Conservation (phyloP, 2,113 vertebrate species). For the Speoplatyrhinus poulsoni region DNA sequence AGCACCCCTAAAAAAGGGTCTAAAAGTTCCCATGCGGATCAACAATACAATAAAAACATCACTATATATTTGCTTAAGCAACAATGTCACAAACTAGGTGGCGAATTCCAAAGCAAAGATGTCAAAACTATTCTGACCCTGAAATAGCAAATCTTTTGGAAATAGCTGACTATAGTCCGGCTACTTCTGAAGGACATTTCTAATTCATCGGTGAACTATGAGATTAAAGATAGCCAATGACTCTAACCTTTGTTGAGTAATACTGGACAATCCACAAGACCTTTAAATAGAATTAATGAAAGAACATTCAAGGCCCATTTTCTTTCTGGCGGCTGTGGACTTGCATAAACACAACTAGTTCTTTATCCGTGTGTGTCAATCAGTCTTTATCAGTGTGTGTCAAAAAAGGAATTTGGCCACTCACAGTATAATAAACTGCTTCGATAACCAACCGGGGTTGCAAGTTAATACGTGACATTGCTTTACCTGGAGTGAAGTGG, state of each 20-base stretch:
- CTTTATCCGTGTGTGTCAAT: not conserved
- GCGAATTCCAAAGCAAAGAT: constrained; percentile 3
- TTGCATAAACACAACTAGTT: not conserved
- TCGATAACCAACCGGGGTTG: not conserved
- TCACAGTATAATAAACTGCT: not conserved
- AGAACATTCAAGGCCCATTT: constrained; percentile 35
- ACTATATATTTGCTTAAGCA: no score
- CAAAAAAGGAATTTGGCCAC: not conserved
- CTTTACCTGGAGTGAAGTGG: constrained; percentile 85
- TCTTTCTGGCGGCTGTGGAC: constrained; percentile 16
- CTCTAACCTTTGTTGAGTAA: constrained; percentile 48
- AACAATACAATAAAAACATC: no score
- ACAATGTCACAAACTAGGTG: no score
- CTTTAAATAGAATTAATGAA: constrained; percentile 61
- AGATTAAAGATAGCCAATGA: constrained; percentile 61
- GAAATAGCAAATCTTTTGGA: constrained; percentile 53
- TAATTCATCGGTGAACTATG: constrained; percentile 66
- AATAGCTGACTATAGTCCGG: constrained; percentile 68
- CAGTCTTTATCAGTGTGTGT: not conserved
- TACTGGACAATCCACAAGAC: constrained; percentile 53
- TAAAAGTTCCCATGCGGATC: no score
- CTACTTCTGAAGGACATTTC: constrained; percentile 63
- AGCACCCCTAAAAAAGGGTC: no score
- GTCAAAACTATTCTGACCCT: constrained; percentile 44
- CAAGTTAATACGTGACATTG: not conserved